Percentiles rank a stretch among this genome's conserved stretches.
These are phyloP conservation scores for Natator depressus DNA, from an alignment of 2,113 vertebrate species.

Conservation along the genomic window DNA sequence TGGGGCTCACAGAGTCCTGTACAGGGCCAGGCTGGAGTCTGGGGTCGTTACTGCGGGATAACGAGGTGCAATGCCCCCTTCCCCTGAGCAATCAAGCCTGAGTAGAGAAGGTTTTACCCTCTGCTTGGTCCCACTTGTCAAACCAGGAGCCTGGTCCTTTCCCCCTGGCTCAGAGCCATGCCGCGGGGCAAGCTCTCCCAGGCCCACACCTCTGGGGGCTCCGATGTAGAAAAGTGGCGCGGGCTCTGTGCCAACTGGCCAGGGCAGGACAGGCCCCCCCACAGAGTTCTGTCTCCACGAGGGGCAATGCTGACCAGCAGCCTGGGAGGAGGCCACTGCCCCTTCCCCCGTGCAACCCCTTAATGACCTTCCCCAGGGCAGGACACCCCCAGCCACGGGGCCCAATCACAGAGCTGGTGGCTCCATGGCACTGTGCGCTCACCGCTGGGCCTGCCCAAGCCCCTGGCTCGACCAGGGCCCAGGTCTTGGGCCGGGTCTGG, in stretches of 20 bases:
- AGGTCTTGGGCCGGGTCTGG: slow-evolving; percentile 9
- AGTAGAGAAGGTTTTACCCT: background rate
- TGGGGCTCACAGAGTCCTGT: background rate
- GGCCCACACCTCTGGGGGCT: background rate
- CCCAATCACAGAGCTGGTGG: too few relatives aligned
- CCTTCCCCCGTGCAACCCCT: too few relatives aligned
- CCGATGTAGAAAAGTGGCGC: too few relatives aligned
- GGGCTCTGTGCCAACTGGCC: too few relatives aligned
- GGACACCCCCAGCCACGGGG: too few relatives aligned
- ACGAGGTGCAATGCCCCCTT: background rate
- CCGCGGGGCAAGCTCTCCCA: background rate
- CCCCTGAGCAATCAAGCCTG: too few relatives aligned
- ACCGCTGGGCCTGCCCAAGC: slow-evolving; percentile 51
- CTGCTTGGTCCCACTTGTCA: background rate
- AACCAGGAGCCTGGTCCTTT: background rate
- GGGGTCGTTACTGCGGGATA: background rate
- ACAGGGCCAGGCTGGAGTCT: background rate
- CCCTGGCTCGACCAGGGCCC: slow-evolving; percentile 21
- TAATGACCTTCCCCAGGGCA: too few relatives aligned
- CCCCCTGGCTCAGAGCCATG: background rate
- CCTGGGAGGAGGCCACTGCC: too few relatives aligned
- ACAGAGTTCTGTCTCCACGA: too few relatives aligned
- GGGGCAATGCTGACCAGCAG: too few relatives aligned
- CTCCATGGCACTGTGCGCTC: background rate
- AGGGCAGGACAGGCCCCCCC: too few relatives aligned